Conservation (phyloP, 2,113 vertebrate genomes). For the Brienomyrus longianalis region DNA sequence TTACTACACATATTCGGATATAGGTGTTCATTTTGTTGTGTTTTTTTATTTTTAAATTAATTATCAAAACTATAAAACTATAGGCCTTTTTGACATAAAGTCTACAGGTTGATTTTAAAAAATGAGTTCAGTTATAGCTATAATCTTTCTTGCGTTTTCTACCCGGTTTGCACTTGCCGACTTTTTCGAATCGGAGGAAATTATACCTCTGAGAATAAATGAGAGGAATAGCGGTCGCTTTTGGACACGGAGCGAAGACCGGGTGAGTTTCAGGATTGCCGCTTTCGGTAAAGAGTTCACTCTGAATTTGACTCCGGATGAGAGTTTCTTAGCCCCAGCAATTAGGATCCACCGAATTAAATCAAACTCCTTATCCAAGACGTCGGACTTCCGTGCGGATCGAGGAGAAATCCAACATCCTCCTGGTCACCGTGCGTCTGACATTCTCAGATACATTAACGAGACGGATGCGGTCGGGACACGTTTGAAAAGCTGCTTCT, state of each 20-base stretch:
- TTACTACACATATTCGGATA: background rate
- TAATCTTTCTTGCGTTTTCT: conserved; percentile 30
- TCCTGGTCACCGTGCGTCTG: background rate
- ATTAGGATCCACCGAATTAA: conserved; percentile 54
- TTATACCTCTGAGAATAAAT: conserved; percentile 32
- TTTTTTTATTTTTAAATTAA: background rate
- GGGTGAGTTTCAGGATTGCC: conserved; percentile 46
- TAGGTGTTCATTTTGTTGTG: background rate
- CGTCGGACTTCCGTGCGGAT: conserved; percentile 12
- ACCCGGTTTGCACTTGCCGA: conserved; percentile 41
- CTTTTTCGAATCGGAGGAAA: conserved; percentile 35
- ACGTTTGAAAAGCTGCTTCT: conserved; percentile 57
- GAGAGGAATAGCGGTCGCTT: conserved; percentile 18
- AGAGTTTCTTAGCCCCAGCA: conserved; percentile 60
- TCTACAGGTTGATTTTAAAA: background rate
- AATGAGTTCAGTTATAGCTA: conserved; percentile 27
- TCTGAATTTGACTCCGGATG: conserved; percentile 60
- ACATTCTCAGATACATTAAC: conserved; percentile 7
- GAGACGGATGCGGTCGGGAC: conserved; percentile 13
- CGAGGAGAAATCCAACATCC: background rate
- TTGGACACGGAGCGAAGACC: conserved; percentile 31
- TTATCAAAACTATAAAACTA: background rate
- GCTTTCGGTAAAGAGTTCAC: conserved; percentile 59
- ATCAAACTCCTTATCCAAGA: conserved; percentile 24
- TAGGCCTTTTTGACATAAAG: background rate